Conservation (phyloP, 2,797 vertebrate genomes). For the Pempheris klunzingeri region DNA sequence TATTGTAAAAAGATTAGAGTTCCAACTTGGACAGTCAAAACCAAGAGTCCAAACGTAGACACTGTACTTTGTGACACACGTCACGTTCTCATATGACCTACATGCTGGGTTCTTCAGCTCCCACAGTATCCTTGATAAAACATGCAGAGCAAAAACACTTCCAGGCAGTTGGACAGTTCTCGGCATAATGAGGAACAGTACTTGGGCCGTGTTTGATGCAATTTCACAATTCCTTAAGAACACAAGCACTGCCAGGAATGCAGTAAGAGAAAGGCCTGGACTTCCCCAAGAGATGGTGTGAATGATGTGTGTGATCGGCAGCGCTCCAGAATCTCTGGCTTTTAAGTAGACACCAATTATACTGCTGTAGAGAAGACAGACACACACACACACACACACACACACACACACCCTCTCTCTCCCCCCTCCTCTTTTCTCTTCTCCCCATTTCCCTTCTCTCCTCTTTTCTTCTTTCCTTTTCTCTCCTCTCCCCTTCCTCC, state of each 20-base stretch:
- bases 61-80: no score
- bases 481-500: background rate
- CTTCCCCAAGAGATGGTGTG: background rate
- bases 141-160: background rate
- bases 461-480: background rate
- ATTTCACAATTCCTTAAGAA: background rate
- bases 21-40: background rate
- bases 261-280: background rate
- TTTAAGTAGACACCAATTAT: slow-evolving; percentile 19
- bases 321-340: background rate
- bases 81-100: background rate
- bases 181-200: background rate
- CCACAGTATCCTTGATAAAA: background rate
- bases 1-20: no score
- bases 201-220: background rate
- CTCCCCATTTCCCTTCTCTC: background rate
- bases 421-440: background rate
- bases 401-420: background rate
- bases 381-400: slow-evolving; percentile 8
- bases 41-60: no score
- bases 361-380: background rate
- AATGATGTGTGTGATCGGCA: background rate
- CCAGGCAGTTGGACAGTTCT: background rate
- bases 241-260: background rate
- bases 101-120: background rate